phyloP scores from a whole-genome alignment of 2,888 invertebrate genomes.

The Conistra vaccinii region DNA sequence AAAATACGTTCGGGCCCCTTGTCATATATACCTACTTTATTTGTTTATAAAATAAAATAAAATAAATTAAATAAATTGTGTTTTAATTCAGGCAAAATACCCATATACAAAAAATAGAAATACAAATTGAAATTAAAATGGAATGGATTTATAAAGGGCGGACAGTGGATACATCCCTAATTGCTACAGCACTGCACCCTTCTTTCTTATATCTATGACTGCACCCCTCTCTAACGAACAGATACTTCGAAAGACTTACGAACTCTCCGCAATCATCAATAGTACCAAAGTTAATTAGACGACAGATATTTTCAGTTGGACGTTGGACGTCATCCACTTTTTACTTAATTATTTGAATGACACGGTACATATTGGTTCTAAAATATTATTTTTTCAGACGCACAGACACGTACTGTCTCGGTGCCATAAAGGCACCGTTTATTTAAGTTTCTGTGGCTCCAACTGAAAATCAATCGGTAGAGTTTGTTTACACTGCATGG shows the following conservation, averaged over 20 bases:
- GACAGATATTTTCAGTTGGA: not conserved
- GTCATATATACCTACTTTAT: not conserved
- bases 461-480: slow-evolving; percentile 18
- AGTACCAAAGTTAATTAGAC: slow-evolving; percentile 1
- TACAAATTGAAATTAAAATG: no score
- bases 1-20: not conserved
- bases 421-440: slow-evolving; percentile 12
- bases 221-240: not conserved
- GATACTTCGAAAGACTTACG: not conserved
- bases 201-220: no score
- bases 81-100: no score
- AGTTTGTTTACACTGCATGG: slow-evolving; percentile 35
- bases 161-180: not conserved
- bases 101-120: no score
- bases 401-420: not conserved
- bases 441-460: slow-evolving; percentile 12
- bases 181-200: not conserved
- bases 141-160: no score
- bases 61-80: no score
- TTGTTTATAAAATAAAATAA: no score
- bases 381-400: not conserved
- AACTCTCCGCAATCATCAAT: not conserved
- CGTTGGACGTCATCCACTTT: not conserved
- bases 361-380: not conserved
- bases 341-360: not conserved